Conservation (phyloP, 1,140 invertebrate species). For the Copidosoma floridanum region DNA sequence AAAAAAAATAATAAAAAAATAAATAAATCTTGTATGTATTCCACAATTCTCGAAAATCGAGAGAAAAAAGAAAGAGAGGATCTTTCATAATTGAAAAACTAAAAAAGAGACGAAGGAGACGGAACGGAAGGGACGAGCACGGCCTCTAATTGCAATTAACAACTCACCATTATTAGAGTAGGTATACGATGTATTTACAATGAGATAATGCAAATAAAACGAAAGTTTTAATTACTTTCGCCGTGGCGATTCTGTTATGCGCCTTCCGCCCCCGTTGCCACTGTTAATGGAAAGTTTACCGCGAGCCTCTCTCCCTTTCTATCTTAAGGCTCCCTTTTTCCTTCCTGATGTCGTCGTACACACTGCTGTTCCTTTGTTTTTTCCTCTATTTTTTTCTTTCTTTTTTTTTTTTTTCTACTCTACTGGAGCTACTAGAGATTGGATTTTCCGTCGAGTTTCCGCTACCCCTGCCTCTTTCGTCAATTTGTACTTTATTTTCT, state of each 20-base stretch:
- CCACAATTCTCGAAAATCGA: too few relatives aligned
- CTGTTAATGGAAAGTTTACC: constrained; percentile 54
- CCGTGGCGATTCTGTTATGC: constrained; percentile 29
- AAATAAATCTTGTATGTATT: too few relatives aligned
- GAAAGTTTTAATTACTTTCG: constrained; percentile 58
- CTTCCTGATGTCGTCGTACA: too few relatives aligned
- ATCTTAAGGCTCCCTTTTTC: not conserved
- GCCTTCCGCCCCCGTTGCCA: constrained; percentile 47
- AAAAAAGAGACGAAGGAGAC: constrained; percentile 24
- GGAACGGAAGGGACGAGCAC: constrained; percentile 37
- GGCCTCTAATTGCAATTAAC: constrained; percentile 58
- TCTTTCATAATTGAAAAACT: constrained; percentile 24
- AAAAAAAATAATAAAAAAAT: too few relatives aligned
- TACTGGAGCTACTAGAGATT: too few relatives aligned
- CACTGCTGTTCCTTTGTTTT: too few relatives aligned
- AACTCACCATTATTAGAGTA: constrained; percentile 57
- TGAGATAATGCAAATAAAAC: constrained; percentile 58
- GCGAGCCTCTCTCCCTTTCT: constrained; percentile 35
- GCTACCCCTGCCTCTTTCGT: constrained; percentile 3
- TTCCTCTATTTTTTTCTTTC: too few relatives aligned
- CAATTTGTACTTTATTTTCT: too few relatives aligned
- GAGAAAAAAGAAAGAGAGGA: too few relatives aligned
- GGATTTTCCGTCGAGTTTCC: too few relatives aligned
- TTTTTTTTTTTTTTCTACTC: too few relatives aligned
- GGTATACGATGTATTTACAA: constrained; percentile 52